Base-by-base conservation (phyloP, 2,113 vertebrate genomes). In the Dromaius novaehollandiae region DNA sequence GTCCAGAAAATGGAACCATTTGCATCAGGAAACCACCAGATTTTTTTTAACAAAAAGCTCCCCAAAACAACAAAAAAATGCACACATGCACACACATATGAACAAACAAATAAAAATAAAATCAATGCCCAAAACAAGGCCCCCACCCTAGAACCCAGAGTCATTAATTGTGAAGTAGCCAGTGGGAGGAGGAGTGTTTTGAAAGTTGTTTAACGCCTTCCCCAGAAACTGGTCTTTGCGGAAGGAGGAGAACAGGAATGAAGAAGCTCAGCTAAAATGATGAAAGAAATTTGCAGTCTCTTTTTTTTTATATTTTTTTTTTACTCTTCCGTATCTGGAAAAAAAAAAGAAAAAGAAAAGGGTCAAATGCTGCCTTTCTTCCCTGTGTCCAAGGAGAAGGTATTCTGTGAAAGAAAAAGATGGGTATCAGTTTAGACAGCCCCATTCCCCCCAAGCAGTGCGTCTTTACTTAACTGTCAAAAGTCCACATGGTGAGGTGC, bases 251-350 rank as follows among this genome's bases (percentile, higher is more conserved):
- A 88, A 98, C 86, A 89, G 96, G 92, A 98, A 97, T 98, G 97
- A 97, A 97, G 98, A 95, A 98, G 97, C 96, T 97, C 97, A 98
- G 98, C 97, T 98, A 98, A 98, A 98, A 97, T 97, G 98, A 95
- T 85, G 97, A 96, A 97, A 98, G 95, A 98, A 98, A 98, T 91
- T 97, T 98, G 97, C 96, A 98, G 98, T 97, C 97, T 97, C 95
- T 97, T 93, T 98, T 93, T 96, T 96, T 87, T 78, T 1, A 53
- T 70, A 85, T 10, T 60, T 19, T 60, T 19, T 60, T 97, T 98
- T 97, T 98, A 98, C 55, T 99, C 98, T 97, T 99, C 98, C 2
- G 91, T 97, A 98, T 98, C 99, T 99, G 98, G 88, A 98, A 98
- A 98, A 98, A 96, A 97, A 96, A 97, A 96, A 93, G 97, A 98